Conservation (phyloP, 2,113 vertebrate species). For the Archocentrus centrarchus region DNA sequence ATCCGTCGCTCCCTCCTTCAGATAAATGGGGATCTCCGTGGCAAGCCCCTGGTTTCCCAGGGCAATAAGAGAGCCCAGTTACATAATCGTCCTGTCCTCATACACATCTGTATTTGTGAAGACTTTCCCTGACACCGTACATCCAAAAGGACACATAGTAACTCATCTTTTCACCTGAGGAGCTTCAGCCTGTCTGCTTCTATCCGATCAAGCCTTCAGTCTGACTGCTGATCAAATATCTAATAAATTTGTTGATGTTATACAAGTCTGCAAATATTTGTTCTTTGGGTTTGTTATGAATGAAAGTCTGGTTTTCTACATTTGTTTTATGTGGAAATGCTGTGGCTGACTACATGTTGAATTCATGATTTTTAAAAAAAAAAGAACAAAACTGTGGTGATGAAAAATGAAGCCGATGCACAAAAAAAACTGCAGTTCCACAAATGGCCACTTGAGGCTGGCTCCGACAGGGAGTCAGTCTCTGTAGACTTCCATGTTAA, state of each 20-base stretch:
- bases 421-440: no score
- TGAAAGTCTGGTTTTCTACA: not conserved
- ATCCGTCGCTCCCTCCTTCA: not conserved
- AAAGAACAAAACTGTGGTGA: not conserved
- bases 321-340: not conserved
- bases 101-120: not conserved
- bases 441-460: no score
- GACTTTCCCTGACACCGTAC: not conserved
- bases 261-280: not conserved
- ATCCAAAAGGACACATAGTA: not conserved
- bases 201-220: not conserved
- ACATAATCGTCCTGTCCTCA: conserved; percentile 24
- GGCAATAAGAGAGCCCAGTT: conserved; percentile 2
- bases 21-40: conserved; percentile 40
- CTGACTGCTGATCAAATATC: not conserved
- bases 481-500: no score
- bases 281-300: not conserved
- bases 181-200: not conserved
- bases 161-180: not conserved
- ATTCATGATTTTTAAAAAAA: not conserved
- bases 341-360: rapidly evolving
- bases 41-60: conserved; percentile 35
- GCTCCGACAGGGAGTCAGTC: no score
- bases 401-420: not conserved
- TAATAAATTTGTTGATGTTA: not conserved